Evolutionary conservation across 2,113 vertebrate genomes (phyloP).

Genomic region (Tragulus kanchil): DNA sequence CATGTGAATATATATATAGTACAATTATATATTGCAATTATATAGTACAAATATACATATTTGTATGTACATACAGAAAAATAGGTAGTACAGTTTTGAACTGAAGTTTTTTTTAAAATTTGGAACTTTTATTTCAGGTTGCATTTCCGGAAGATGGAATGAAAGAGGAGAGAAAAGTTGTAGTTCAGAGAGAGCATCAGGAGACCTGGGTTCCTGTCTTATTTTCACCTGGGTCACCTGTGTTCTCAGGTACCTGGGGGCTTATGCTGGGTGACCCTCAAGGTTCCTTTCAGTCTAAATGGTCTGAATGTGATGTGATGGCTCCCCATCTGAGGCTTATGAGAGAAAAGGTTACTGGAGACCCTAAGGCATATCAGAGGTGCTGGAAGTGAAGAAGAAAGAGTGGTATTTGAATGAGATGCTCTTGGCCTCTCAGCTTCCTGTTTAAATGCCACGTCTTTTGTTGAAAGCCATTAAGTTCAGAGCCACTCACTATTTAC

Average conservation of each 20-base stretch:
- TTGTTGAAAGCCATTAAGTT: neutral
- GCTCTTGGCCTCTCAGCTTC: neutral
- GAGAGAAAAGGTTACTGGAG: neutral
- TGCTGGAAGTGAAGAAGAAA: neutral
- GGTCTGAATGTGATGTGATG: neutral
- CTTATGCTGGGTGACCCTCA: neutral
- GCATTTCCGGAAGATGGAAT: neutral
- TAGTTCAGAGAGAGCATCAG: neutral
- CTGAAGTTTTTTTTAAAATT: neutral
- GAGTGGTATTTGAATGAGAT: neutral
- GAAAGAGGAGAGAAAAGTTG: neutral
- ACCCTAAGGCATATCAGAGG: neutral
- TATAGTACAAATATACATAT: neutral
- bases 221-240: neutral
- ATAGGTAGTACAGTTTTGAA: neutral
- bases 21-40: neutral
- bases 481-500: neutral
- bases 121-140: conserved; percentile 35
- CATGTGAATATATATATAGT: neutral
- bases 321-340: neutral
- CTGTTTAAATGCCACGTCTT: neutral
- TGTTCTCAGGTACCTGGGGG: neutral
- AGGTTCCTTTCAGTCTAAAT: neutral
- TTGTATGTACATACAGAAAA: neutral
- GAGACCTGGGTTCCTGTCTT: neutral